These are phyloP conservation scores for Drosophila pallidifrons DNA, from an alignment of 1,140 invertebrate species.

Conservation along the genomic window DNA sequence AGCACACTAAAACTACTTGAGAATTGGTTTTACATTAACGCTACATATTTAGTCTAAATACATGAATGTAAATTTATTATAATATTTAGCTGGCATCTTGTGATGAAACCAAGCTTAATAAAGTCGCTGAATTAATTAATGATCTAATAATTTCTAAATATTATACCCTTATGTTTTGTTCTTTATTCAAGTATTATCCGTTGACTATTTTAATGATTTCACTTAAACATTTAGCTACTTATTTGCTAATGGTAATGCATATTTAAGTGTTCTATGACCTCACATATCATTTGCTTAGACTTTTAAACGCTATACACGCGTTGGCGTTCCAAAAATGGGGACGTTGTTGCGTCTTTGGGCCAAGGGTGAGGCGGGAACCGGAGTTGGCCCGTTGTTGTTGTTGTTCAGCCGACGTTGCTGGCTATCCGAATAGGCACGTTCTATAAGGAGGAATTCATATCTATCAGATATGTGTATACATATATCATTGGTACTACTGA, in stretches of 20 bases:
- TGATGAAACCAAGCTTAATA: slow-evolving; percentile 11
- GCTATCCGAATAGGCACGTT: slow-evolving; percentile 81
- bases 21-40: slow-evolving; percentile 48
- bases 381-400: slow-evolving; percentile 72
- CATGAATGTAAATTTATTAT: slow-evolving; percentile 40
- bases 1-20: slow-evolving; percentile 75
- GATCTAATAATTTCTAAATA: slow-evolving; percentile 19
- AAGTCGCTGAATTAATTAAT: slow-evolving; percentile 28
- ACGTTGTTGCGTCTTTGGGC: slow-evolving; percentile 63
- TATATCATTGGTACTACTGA: slow-evolving; percentile 40
- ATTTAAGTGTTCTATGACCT: slow-evolving; percentile 35
- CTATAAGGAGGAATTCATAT: slow-evolving; percentile 54
- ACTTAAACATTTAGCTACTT: slow-evolving; percentile 59
- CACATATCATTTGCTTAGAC: slow-evolving; percentile 59
- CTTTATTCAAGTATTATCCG: slow-evolving; percentile 36
- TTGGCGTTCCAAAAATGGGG: slow-evolving; percentile 74
- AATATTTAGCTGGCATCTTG: slow-evolving; percentile 31
- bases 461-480: slow-evolving; percentile 37
- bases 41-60: slow-evolving; percentile 59
- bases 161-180: slow-evolving; percentile 17
- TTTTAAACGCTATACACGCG: slow-evolving; percentile 80
- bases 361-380: slow-evolving; percentile 71
- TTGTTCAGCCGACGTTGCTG: slow-evolving; percentile 76
- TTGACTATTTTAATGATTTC: slow-evolving; percentile 42
- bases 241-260: slow-evolving; percentile 60